These are phyloP conservation scores for Netelia melanura DNA, from an alignment of 2,888 invertebrate species.

Conservation along the genomic window DNA sequence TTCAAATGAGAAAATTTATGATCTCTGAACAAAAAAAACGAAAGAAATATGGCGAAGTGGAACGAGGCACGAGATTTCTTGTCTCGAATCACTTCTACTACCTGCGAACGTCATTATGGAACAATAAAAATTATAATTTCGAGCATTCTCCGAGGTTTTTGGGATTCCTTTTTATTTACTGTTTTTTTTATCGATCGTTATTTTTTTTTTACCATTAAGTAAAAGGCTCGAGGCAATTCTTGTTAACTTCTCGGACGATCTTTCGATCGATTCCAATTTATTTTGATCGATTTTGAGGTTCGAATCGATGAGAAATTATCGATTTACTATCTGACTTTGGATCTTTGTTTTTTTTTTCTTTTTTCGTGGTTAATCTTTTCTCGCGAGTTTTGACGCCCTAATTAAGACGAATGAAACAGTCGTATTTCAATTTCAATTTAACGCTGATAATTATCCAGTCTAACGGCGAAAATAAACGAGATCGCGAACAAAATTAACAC, in stretches of 20 bases:
- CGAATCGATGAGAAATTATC: too few species aligned
- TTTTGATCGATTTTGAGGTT: too few species aligned
- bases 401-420: too few species aligned
- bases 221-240: too few species aligned
- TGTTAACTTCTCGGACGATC: too few species aligned
- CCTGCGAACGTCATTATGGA: slow-evolving; percentile 53
- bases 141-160: slow-evolving; percentile 20
- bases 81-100: slow-evolving; percentile 68
- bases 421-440: slow-evolving; percentile 1
- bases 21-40: slow-evolving; percentile 47
- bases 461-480: slow-evolving; percentile 16
- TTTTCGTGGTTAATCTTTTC: too few species aligned
- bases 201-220: too few species aligned
- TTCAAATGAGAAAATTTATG: slow-evolving; percentile 68
- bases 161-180: background rate
- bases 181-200: background rate
- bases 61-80: slow-evolving; percentile 68
- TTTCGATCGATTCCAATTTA: too few species aligned
- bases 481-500: slow-evolving; percentile 7
- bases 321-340: too few species aligned
- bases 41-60: slow-evolving; percentile 56
- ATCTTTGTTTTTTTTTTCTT: too few species aligned
- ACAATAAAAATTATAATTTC: slow-evolving; percentile 44
- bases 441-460: too few species aligned
- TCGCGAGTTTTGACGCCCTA: too few species aligned